Conservation (phyloP, 1,140 invertebrate species). For the Drosophila sulfurigaster region DNA sequence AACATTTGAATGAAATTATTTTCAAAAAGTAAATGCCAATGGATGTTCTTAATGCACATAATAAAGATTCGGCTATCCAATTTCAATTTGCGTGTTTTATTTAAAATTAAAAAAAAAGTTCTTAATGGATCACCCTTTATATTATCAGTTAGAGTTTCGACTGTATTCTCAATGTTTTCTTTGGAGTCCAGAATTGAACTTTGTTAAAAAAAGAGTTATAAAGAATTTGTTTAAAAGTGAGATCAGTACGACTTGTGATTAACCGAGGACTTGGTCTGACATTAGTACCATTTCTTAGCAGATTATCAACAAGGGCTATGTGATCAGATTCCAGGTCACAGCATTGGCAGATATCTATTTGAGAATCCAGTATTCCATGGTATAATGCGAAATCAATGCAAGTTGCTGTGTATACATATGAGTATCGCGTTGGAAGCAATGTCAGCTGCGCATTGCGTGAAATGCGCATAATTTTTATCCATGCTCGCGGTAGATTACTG, state of each 20-base stretch:
- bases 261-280: conserved; percentile 6
- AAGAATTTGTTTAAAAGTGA: conserved; percentile 1
- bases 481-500: not conserved
- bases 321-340: not conserved
- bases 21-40: no score
- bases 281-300: not conserved
- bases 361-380: not conserved
- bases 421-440: conserved; percentile 1
- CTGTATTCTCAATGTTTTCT: no score
- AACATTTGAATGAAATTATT: no score
- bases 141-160: no score
- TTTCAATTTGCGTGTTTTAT: no score
- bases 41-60: no score
- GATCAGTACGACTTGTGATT: conserved; percentile 21
- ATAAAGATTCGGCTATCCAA: no score
- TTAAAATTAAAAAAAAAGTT: no score
- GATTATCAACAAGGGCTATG: not conserved
- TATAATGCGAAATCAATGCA: not conserved
- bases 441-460: conserved; percentile 10
- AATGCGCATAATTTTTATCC: not conserved
- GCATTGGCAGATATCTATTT: not conserved
- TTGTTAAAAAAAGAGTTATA: no score
- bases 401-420: not conserved
- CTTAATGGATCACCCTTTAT: no score
- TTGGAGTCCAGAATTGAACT: no score